A percentile compares a stretch with the other conserved stretches of the same genome.
Conservation (phyloP, 2,797 vertebrate species). For the Lateolabrax maculatus region DNA sequence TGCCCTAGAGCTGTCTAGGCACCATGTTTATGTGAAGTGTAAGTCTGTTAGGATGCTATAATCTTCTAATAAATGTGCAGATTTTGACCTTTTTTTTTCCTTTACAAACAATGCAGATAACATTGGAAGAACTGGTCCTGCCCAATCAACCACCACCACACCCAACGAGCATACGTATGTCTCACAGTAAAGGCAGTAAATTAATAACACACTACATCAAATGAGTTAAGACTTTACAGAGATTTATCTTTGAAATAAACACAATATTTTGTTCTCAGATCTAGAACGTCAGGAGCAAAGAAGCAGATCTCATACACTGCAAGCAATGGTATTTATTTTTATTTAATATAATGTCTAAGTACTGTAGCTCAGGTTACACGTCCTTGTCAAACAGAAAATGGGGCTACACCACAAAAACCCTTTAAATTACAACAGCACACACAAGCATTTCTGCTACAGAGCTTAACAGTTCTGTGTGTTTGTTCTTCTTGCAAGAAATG, state of each 20-base stretch:
- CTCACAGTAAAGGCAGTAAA: background rate
- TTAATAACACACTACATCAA: background rate
- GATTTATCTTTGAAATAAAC: background rate
- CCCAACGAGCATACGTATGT: conserved; percentile 39
- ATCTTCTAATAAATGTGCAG: background rate
- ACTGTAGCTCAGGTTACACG: background rate
- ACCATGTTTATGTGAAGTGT: conserved; percentile 73
- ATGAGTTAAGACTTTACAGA: background rate
- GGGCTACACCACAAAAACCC: background rate
- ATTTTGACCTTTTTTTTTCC: background rate
- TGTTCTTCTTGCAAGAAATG: background rate
- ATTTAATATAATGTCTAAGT: too few species aligned
- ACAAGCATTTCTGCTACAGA: background rate
- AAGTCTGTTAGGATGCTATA: conserved; percentile 32
- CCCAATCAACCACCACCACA: conserved; percentile 14
- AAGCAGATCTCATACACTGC: background rate
- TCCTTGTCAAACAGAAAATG: background rate
- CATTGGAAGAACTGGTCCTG: rapidly evolving
- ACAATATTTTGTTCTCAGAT: conserved; percentile 33
- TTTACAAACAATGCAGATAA: conserved; percentile 18
- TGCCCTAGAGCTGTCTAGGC: conserved; percentile 56
- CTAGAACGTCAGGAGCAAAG: background rate
- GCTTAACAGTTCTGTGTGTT: background rate
- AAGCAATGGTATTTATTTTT: background rate
- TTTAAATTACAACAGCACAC: background rate